Evolutionary conservation across 2,113 vertebrate genomes (phyloP).

Genomic region (Leptobrachium leishanense): DNA sequence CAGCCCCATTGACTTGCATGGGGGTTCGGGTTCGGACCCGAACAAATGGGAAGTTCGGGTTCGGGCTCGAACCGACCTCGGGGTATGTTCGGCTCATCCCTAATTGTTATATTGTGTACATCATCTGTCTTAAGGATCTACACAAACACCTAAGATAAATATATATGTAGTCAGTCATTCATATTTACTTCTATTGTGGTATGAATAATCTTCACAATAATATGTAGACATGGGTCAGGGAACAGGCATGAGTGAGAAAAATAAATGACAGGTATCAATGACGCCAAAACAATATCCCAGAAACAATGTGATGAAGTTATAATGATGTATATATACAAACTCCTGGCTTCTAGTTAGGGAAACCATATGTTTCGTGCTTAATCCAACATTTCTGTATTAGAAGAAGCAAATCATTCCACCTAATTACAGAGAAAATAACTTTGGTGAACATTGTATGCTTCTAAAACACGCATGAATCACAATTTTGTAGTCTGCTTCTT

Average conservation of each 20-base stretch:
- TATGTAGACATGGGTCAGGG: too few species aligned
- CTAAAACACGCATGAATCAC: conserved; percentile 58
- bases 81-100: too few species aligned
- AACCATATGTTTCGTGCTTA: conserved; percentile 24
- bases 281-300: not conserved
- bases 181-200: not conserved
- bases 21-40: too few species aligned
- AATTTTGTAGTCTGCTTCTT: conserved; percentile 58
- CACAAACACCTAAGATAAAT: not conserved
- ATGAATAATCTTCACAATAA: too few species aligned
- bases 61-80: too few species aligned
- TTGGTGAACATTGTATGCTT: conserved; percentile 54
- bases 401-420: conserved; percentile 46
- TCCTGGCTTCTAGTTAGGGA: not conserved
- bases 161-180: not conserved
- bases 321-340: not conserved
- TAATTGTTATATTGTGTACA: too few species aligned
- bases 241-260: too few species aligned
- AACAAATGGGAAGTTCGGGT: too few species aligned
- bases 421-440: conserved; percentile 53
- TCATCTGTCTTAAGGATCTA: too few species aligned
- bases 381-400: conserved; percentile 7
- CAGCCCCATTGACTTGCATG: too few species aligned
- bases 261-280: not conserved
- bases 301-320: not conserved